A percentile compares a stretch with the other conserved stretches of the same genome.
Evolutionary conservation across 2,113 vertebrate genomes (phyloP).

Genomic region (Neodontobutis hainanensis): DNA sequence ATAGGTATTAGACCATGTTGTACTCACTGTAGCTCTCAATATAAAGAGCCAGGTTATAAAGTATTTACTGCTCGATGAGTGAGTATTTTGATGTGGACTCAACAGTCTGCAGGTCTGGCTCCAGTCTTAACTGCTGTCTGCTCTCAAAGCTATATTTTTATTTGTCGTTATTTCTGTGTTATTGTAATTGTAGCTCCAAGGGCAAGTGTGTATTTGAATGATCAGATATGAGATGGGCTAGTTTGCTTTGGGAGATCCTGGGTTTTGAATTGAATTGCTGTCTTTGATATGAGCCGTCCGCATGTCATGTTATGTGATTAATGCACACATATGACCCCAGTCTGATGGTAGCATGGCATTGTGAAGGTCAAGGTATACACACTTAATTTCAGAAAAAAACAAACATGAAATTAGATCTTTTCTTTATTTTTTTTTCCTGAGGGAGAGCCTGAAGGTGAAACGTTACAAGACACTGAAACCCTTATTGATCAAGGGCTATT

Average conservation of each 20-base stretch:
- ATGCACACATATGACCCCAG: not conserved
- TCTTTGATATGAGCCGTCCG: not conserved
- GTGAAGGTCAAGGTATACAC: conserved; percentile 12
- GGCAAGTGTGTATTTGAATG: conserved; percentile 6
- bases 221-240: conserved; percentile 2
- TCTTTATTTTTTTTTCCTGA: conserved; percentile 11
- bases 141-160: conserved; percentile 11
- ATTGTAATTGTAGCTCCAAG: conserved; percentile 9
- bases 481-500: conserved; percentile 78
- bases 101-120: conserved; percentile 20
- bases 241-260: not conserved
- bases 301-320: conserved; percentile 1
- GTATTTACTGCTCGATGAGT: conserved; percentile 29
- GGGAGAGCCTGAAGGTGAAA: conserved; percentile 67
- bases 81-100: conserved; percentile 30
- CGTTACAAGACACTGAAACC: conserved; percentile 72
- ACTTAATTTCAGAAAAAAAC: conserved; percentile 32
- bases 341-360: conserved; percentile 1
- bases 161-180: conserved; percentile 13
- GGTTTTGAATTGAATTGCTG: not conserved
- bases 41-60: conserved; percentile 6
- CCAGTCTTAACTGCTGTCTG: conserved; percentile 28
- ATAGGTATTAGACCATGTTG: not conserved
- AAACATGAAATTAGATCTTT: conserved; percentile 26
- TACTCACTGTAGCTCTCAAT: not conserved